A percentile compares a stretch with the other conserved stretches of the same genome.
Conservation (phyloP, 92 coral and sea anemone genomes). For the Phenganax stokvisi region DNA sequence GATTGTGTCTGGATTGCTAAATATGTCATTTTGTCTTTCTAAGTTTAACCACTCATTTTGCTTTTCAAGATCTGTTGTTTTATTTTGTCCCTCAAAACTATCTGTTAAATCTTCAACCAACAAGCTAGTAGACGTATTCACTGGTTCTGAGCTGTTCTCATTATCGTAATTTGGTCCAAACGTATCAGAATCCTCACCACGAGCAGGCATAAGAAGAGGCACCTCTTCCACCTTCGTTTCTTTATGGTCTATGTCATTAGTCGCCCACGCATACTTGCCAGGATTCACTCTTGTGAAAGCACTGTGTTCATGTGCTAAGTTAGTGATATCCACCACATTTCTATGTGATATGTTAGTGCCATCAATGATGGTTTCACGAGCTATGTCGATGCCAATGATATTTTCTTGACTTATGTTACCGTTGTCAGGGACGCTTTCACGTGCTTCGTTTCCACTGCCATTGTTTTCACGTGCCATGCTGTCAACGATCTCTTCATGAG, state of each 20-base stretch:
- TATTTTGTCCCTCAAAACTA: neutral
- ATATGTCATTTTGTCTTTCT: neutral
- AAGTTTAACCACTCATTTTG: too few species aligned
- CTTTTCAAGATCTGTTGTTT: too few species aligned
- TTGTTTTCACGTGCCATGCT: neutral
- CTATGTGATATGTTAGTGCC: too few species aligned
- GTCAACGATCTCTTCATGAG: neutral
- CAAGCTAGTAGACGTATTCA: neutral
- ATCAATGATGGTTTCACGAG: too few species aligned
- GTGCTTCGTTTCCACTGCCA: neutral
- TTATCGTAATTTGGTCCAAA: neutral
- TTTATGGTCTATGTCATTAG: neutral
- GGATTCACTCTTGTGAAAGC: conserved; percentile 13
- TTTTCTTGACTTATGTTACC: too few species aligned
- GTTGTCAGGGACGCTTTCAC: neutral
- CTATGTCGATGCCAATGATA: too few species aligned
- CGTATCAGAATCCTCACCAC: neutral
- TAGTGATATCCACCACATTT: neutral
- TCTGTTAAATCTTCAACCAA: neutral
- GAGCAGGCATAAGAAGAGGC: neutral
- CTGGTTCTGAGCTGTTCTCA: neutral
- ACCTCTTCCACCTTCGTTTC: neutral
- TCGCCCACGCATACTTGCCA: neutral
- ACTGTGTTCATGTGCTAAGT: neutral
- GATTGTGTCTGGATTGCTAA: neutral